A percentile compares a stretch with the other conserved stretches of the same genome.
These are phyloP conservation scores for Acanthosepion pharaonis DNA, from an alignment of 2,888 invertebrate species.

Conservation along the genomic window DNA sequence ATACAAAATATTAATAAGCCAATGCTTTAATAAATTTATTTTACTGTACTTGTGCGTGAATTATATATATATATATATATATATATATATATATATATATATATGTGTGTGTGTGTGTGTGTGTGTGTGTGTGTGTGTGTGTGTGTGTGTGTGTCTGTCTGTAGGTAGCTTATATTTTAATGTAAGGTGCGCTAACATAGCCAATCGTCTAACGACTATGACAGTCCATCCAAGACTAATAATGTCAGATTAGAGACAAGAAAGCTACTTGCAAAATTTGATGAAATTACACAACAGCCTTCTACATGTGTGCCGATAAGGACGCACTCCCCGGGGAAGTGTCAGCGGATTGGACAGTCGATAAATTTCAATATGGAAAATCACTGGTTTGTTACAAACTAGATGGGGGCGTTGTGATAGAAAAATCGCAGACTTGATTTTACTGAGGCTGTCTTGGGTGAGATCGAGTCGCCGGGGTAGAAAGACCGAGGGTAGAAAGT, in stretches of 20 bases:
- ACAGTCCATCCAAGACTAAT: too few species aligned
- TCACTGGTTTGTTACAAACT: neutral
- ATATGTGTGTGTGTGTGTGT: too few species aligned
- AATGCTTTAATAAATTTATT: too few species aligned
- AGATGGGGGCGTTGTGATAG: neutral
- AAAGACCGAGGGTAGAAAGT: neutral
- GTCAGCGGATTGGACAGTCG: constrained; percentile 4
- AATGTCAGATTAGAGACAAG: too few species aligned
- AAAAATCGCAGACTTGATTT: neutral
- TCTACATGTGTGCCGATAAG: neutral
- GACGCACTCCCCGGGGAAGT: neutral
- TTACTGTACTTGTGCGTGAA: too few species aligned
- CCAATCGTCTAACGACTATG: neutral
- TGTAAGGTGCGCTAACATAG: neutral
- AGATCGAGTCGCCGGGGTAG: rapidly evolving
- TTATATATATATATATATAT: too few species aligned
- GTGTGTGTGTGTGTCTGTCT: too few species aligned
- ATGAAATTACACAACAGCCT: neutral
- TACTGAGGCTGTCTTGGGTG: neutral
- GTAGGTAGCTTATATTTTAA: too few species aligned
- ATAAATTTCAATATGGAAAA: constrained; percentile 18
- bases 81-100: too few species aligned
- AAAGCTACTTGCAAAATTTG: neutral
- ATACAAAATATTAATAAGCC: too few species aligned
- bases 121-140: too few species aligned